These are phyloP conservation scores for Sthenelais limicola DNA, from an alignment of 2,888 invertebrate species.

Conservation along the genomic window DNA sequence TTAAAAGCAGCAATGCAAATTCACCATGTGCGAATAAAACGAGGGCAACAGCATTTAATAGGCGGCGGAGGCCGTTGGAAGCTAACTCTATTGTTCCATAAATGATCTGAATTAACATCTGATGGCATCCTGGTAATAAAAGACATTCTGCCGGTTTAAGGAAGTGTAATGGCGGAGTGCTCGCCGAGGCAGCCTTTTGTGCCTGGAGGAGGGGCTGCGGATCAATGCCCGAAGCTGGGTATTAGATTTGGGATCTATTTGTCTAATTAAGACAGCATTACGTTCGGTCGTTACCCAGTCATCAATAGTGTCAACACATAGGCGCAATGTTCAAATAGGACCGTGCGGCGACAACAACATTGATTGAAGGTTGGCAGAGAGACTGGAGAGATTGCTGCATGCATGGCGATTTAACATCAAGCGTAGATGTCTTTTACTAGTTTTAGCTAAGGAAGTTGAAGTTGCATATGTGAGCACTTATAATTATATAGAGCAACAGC, in stretches of 20 bases:
- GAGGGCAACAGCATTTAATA: too few species aligned
- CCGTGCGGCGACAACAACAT: too few species aligned
- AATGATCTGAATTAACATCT: slow-evolving; percentile 28
- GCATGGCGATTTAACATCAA: too few species aligned
- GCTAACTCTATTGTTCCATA: slow-evolving; percentile 34
- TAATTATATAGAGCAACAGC: too few species aligned
- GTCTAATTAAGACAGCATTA: slow-evolving; percentile 28
- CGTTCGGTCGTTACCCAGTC: slow-evolving; percentile 22
- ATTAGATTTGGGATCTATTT: slow-evolving; percentile 3
- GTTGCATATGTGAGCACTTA: too few species aligned
- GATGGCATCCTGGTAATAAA: slow-evolving; percentile 4
- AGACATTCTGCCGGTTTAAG: slow-evolving; percentile 14
- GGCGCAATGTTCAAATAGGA: neutral
- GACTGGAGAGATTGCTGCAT: too few species aligned
- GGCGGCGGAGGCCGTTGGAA: too few species aligned
- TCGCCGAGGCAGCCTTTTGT: neutral
- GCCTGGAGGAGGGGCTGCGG: neutral
- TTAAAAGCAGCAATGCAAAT: too few species aligned
- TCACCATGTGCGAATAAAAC: too few species aligned
- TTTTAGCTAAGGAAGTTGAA: too few species aligned
- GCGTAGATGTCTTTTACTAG: too few species aligned
- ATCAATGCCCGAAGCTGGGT: neutral
- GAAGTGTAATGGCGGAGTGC: slow-evolving; percentile 1
- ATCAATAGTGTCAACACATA: slow-evolving; percentile 19
- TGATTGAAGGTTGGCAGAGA: too few species aligned